phyloP scores from a whole-genome alignment of 2,797 vertebrate species.

The Serranus cabrilla region DNA sequence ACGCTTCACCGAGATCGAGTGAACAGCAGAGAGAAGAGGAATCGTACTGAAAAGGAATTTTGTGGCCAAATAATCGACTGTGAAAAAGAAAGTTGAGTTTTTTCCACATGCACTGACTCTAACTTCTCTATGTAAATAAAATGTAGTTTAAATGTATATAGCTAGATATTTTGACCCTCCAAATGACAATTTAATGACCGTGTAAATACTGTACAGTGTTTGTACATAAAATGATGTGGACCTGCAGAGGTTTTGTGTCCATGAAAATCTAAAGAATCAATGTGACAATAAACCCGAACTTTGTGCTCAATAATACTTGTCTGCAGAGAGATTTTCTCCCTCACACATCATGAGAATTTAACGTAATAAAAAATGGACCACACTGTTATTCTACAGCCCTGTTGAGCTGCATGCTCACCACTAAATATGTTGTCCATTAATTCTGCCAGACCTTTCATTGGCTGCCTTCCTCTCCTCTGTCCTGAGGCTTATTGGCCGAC shows the following conservation, averaged over 20 bases:
- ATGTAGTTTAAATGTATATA: constrained; percentile 17
- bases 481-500: constrained; percentile 28
- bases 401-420: neutral
- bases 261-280: constrained; percentile 19
- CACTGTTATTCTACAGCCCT: neutral
- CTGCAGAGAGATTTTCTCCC: neutral
- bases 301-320: constrained; percentile 6
- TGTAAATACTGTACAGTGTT: constrained; percentile 63
- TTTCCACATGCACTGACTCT: neutral
- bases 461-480: constrained; percentile 44
- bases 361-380: no score
- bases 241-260: constrained; percentile 33
- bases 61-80: constrained; percentile 18
- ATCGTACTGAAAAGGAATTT: neutral
- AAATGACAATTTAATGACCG: constrained; percentile 7
- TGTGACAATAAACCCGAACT: constrained; percentile 32
- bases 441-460: constrained; percentile 17
- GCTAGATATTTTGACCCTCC: constrained; percentile 15
- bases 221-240: constrained; percentile 46
- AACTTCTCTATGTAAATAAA: constrained; percentile 11
- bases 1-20: constrained; percentile 94
- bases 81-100: constrained; percentile 4
- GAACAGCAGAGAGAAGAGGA: constrained; percentile 30
- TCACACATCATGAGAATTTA: neutral
- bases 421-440: neutral